phyloP scores from a whole-genome alignment of 2,888 invertebrate genomes.

The Agriopis marginaria region DNA sequence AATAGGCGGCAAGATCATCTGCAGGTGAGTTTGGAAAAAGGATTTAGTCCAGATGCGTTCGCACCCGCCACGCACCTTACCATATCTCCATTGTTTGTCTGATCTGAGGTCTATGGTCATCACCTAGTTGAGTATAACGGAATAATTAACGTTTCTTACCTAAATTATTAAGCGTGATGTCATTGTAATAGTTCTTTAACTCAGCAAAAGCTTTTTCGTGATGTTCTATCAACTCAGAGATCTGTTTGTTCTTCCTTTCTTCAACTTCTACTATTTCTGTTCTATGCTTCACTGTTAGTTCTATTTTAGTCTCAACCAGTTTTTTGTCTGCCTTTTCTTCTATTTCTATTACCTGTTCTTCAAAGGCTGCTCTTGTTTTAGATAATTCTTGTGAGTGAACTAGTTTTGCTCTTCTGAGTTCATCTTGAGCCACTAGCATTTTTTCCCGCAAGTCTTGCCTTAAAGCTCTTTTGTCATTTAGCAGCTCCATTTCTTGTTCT shows the following conservation, averaged over 20 bases:
- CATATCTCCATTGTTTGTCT: too few species aligned
- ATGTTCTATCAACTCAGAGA: slow-evolving; percentile 91
- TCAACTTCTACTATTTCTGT: slow-evolving; percentile 96
- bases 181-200: slow-evolving; percentile 97
- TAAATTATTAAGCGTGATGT: slow-evolving; percentile 96
- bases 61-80: too few species aligned
- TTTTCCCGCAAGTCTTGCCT: slow-evolving; percentile 90
- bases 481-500: slow-evolving; percentile 92
- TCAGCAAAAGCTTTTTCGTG: slow-evolving; percentile 95
- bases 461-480: slow-evolving; percentile 90
- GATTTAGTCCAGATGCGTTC: too few species aligned
- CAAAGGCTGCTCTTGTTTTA: slow-evolving; percentile 81
- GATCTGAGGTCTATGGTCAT: too few species aligned
- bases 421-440: slow-evolving; percentile 90
- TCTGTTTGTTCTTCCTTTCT: slow-evolving; percentile 95
- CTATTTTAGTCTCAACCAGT: slow-evolving; percentile 89
- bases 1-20: too few species aligned
- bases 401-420: slow-evolving; percentile 90
- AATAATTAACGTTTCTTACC: slow-evolving; percentile 72
- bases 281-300: slow-evolving; percentile 90
- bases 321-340: slow-evolving; percentile 90
- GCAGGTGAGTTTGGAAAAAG: too few species aligned
- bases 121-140: too few species aligned
- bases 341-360: slow-evolving; percentile 81
- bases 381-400: slow-evolving; percentile 92